phyloP scores from a whole-genome alignment of 2,888 invertebrate genomes.

The Drosophila longiperda region DNA sequence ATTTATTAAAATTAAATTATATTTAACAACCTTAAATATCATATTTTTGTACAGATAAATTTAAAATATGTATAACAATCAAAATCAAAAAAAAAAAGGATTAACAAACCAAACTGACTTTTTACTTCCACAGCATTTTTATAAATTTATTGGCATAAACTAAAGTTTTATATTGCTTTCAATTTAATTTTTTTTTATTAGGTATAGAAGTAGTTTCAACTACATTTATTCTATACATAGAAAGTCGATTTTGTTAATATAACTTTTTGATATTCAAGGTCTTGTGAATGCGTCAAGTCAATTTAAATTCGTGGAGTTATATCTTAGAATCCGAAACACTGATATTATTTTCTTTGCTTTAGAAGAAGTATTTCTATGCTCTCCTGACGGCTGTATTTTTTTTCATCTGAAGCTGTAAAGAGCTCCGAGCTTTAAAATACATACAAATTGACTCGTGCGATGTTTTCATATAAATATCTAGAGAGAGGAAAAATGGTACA shows the following conservation, averaged over 20 bases:
- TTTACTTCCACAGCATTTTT: background rate
- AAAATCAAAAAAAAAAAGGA: background rate
- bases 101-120: background rate
- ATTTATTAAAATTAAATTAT: too few species aligned
- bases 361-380: background rate
- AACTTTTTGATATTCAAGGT: background rate
- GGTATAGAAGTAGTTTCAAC: background rate
- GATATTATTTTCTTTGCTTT: background rate
- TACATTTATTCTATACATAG: background rate
- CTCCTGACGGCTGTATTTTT: background rate
- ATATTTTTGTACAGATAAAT: too few species aligned
- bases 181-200: background rate
- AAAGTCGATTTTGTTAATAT: background rate
- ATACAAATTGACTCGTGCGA: conserved; percentile 12
- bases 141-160: background rate
- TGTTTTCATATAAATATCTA: background rate
- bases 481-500: background rate
- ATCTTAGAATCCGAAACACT: background rate
- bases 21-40: too few species aligned
- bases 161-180: background rate
- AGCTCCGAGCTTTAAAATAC: background rate
- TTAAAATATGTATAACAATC: background rate
- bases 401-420: background rate
- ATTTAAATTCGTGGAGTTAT: background rate
- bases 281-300: background rate